Evolutionary conservation across 2,797 vertebrate genomes (phyloP).

Genomic region (Pantherophis alleghaniensis): DNA sequence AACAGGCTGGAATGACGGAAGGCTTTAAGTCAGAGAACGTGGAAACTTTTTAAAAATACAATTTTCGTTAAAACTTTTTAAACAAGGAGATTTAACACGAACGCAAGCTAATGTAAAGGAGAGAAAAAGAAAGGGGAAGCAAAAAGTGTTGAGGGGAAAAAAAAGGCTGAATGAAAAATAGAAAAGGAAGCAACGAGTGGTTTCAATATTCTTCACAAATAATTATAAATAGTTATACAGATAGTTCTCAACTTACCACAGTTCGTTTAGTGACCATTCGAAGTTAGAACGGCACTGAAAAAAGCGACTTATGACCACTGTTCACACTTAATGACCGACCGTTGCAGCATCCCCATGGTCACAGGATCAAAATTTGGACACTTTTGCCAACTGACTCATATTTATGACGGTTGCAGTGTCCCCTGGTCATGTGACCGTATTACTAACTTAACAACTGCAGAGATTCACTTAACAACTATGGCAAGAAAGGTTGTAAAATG

Average conservation of each 20-base stretch:
- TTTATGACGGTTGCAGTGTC: neutral
- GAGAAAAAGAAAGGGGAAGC: neutral
- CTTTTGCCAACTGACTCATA: neutral
- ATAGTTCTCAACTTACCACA: neutral
- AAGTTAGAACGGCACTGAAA: neutral
- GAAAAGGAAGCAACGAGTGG: neutral
- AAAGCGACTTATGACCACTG: neutral
- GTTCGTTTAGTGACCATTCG: rapidly evolving
- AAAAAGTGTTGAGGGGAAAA: neutral
- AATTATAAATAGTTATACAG: neutral
- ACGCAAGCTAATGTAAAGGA: neutral
- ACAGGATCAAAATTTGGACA: neutral
- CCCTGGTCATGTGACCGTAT: neutral
- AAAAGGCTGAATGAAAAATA: neutral
- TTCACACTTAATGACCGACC: neutral
- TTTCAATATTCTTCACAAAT: neutral
- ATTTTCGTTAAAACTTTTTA: neutral
- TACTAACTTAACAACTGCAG: neutral
- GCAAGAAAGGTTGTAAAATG: neutral
- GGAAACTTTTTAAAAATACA: no score
- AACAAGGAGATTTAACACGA: neutral
- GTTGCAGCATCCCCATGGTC: neutral
- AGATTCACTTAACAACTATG: neutral
- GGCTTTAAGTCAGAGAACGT: neutral
- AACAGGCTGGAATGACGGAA: neutral